A percentile compares a stretch with the other conserved stretches of the same genome.
phyloP scores from a whole-genome alignment of 2,797 vertebrate species.

The Sylvilagus floridanus region DNA sequence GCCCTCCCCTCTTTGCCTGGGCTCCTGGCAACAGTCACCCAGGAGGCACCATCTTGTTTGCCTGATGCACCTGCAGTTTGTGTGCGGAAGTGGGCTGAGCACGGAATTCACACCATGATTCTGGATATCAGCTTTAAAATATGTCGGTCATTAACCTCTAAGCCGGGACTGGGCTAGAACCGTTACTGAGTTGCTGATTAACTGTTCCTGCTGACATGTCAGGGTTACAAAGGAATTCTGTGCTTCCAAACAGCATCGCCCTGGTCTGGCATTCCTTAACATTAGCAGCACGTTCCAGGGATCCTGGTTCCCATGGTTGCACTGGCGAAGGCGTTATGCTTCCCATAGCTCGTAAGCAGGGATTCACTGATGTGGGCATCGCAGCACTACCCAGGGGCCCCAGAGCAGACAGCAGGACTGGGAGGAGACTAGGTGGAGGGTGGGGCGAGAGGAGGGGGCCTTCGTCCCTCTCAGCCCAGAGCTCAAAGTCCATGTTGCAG shows the following conservation, averaged over 20 bases:
- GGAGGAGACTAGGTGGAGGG: not conserved
- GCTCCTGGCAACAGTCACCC: not conserved
- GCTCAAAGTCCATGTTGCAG: not conserved
- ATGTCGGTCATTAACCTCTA: not conserved
- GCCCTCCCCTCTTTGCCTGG: not conserved
- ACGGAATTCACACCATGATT: not conserved
- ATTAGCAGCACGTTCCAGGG: no score
- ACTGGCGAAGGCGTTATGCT: not conserved
- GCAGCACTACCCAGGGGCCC: not conserved
- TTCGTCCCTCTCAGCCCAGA: not conserved
- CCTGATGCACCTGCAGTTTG: not conserved
- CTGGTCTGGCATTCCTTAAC: not conserved
- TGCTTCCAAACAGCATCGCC: not conserved
- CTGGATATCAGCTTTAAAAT: not conserved
- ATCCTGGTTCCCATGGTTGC: not conserved
- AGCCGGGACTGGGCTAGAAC: not conserved
- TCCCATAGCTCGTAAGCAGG: not conserved
- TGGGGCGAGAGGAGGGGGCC: no score
- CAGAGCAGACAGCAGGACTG: not conserved
- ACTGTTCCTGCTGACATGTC: slow-evolving; percentile 26
- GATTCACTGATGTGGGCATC: rapidly evolving
- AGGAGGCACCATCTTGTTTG: not conserved
- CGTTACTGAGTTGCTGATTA: not conserved
- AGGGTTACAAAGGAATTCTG: not conserved
- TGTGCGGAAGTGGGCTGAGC: not conserved